A percentile compares a stretch with the other conserved stretches of the same genome.
Evolutionary conservation across 2,888 invertebrate species (phyloP).

Genomic region (Agrilus cyanescens): DNA sequence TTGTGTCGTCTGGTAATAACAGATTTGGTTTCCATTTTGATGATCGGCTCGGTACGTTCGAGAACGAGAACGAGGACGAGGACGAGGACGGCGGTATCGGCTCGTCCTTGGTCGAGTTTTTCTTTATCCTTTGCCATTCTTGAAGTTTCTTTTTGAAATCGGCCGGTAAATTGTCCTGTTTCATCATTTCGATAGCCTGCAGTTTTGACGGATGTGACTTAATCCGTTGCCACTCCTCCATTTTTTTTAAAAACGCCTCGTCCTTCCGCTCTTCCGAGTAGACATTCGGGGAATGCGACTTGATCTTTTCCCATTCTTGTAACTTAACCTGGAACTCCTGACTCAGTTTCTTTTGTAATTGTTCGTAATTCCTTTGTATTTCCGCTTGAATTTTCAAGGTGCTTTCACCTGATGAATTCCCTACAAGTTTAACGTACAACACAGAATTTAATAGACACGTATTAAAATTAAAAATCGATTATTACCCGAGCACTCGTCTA

Average conservation of each 20-base stretch:
- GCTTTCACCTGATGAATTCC: not conserved
- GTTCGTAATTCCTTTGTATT: slow-evolving; percentile 58
- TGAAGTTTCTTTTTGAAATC: slow-evolving; percentile 74
- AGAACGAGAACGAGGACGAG: too few species aligned
- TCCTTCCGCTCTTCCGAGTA: slow-evolving; percentile 28
- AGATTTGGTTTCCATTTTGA: slow-evolving; percentile 44
- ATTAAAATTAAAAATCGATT: too few species aligned
- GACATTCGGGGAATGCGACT: slow-evolving; percentile 21
- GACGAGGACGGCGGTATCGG: not conserved
- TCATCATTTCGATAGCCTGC: slow-evolving; percentile 28
- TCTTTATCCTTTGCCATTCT: slow-evolving; percentile 74
- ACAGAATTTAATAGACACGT: too few species aligned
- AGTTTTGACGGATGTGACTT: slow-evolving; percentile 25
- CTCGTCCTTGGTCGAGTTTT: slow-evolving; percentile 25
- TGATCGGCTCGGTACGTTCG: slow-evolving; percentile 28
- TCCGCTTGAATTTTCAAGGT: slow-evolving; percentile 31
- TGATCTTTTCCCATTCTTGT: slow-evolving; percentile 39
- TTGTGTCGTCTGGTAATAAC: slow-evolving; percentile 56
- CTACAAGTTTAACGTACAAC: too few species aligned
- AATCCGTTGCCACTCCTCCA: slow-evolving; percentile 42
- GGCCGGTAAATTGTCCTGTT: slow-evolving; percentile 61
- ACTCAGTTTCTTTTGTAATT: slow-evolving; percentile 59
- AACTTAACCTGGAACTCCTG: slow-evolving; percentile 64
- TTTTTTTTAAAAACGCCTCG: slow-evolving; percentile 34
- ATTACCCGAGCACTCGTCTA: too few species aligned